Conservation (phyloP, 2,888 invertebrate species). For the Mythimna vitellina region DNA sequence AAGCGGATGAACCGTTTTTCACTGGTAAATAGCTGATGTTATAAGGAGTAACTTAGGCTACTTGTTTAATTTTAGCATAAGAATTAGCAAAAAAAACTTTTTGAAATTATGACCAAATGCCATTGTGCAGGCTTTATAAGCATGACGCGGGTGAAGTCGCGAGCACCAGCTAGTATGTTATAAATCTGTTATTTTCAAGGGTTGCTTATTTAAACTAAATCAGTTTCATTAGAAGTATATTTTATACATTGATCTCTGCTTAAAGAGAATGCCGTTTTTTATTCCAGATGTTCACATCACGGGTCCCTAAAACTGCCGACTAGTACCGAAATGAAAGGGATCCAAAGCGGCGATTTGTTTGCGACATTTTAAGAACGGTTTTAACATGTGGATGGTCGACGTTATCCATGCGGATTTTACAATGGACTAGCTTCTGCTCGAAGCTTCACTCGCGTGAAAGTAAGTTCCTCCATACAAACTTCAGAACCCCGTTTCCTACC, state of each 20-base stretch:
- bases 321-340: slow-evolving; percentile 65
- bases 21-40: no score
- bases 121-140: no score
- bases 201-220: background rate
- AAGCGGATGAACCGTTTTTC: no score
- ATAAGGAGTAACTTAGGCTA: no score
- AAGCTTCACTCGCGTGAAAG: no score
- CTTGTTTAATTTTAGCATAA: no score
- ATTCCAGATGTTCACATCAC: background rate
- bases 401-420: slow-evolving; percentile 26
- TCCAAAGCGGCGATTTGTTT: slow-evolving; percentile 65
- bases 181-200: background rate
- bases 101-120: no score
- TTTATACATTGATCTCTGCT: background rate
- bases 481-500: no score
- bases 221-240: background rate
- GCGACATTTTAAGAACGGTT: slow-evolving; percentile 63
- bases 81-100: no score
- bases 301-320: slow-evolving; percentile 53
- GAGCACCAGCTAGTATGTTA: no score
- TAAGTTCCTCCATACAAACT: no score
- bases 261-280: background rate
- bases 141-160: no score
- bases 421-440: background rate
- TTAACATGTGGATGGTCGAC: slow-evolving; percentile 42